A percentile compares a stretch with the other conserved stretches of the same genome.
phyloP scores from a whole-genome alignment of 2,113 vertebrate species.

The Melanotaenia duboulayi region DNA sequence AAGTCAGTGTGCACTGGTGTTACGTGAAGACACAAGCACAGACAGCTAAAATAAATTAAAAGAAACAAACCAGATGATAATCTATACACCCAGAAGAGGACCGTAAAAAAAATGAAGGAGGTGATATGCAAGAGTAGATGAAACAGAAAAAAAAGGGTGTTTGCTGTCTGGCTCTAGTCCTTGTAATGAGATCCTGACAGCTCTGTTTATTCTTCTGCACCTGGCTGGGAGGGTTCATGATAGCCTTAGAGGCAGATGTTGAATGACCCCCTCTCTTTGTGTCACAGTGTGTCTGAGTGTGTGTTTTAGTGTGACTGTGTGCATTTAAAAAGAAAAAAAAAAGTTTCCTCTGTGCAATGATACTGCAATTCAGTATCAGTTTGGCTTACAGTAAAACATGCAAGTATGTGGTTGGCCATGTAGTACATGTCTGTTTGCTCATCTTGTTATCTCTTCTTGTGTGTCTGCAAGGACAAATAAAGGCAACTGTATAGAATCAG shows the following conservation, averaged over 20 bases:
- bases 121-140: background rate
- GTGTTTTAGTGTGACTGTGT: conserved; percentile 14
- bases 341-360: background rate
- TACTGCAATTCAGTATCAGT: conserved; percentile 1
- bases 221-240: conserved; percentile 39
- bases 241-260: conserved; percentile 40
- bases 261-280: conserved; percentile 34
- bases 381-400: background rate
- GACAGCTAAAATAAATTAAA: background rate
- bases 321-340: background rate
- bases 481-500: background rate
- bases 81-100: background rate
- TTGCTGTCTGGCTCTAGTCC: conserved; percentile 1
- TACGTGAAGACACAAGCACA: no score
- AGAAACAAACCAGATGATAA: background rate
- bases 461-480: conserved; percentile 14
- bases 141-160: conserved; percentile 30
- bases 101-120: conserved; percentile 10
- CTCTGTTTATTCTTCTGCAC: conserved; percentile 58
- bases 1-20: no score
- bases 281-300: conserved; percentile 6
- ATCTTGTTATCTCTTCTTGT: conserved; percentile 1
- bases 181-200: conserved; percentile 47
- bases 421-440: background rate
- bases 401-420: background rate